phyloP scores from a whole-genome alignment of 1,140 invertebrate species.

The Trichogramma pretiosum region DNA sequence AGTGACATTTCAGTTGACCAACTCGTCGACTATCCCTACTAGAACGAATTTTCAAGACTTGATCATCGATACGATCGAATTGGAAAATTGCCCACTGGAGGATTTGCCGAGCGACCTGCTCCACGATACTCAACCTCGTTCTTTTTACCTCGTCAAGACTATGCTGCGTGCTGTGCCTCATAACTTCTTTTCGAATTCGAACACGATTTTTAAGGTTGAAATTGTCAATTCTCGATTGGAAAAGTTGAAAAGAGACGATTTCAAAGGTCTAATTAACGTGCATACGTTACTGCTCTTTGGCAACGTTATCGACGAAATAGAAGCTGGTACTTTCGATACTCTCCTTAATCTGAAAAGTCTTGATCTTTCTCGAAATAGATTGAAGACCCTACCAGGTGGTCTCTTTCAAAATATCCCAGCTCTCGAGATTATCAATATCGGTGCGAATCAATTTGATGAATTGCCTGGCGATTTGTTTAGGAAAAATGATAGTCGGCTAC shows the following conservation, averaged over 20 bases:
- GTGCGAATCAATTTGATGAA: not conserved
- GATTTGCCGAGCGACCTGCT: too few species aligned
- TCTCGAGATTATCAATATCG: constrained; percentile 8
- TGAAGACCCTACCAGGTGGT: constrained; percentile 7
- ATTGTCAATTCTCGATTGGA: constrained; percentile 16
- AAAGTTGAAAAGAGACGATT: constrained; percentile 12
- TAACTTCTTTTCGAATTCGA: too few species aligned
- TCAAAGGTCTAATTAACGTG: constrained; percentile 18
- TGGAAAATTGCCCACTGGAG: too few species aligned
- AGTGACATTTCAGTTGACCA: too few species aligned
- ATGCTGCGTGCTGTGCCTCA: too few species aligned
- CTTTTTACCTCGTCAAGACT: too few species aligned
- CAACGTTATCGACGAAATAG: constrained; percentile 24
- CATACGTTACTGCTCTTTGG: constrained; percentile 11
- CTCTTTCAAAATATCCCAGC: constrained; percentile 12
- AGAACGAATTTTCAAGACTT: not conserved
- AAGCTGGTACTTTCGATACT: constrained; percentile 18
- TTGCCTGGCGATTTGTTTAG: constrained; percentile 17
- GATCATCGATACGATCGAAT: too few species aligned
- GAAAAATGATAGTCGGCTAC: not conserved
- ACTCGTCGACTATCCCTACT: too few species aligned
- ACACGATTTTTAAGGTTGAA: not conserved
- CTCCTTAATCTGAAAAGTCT: constrained; percentile 15
- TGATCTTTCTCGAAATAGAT: constrained; percentile 4
- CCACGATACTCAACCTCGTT: too few species aligned